Base-by-base conservation (phyloP, 2,888 invertebrate genomes). In the Electrophaes corylata region DNA sequence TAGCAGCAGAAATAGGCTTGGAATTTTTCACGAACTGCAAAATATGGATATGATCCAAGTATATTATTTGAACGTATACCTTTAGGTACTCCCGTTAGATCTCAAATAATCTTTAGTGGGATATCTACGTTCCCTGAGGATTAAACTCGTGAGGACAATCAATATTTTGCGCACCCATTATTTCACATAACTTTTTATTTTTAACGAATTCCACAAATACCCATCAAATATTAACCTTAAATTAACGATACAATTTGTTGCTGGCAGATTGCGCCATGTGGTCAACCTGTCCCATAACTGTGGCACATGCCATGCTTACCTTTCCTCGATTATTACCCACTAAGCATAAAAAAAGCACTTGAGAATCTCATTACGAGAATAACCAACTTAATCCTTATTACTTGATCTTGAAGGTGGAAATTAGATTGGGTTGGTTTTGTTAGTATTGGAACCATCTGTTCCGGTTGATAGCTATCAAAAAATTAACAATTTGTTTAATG, bases 401-500 rank as follows among this genome's bases (percentile, higher is more conserved):
- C 0, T 0, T 2, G 1, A 0, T 0, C 0, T 0, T 19, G 67
- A 79, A 48, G 66, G 72, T 67, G 59, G n/a, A 65, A 57, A 73
- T 60, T 81, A 0, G 26, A 3, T 14, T 45, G 50, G 11, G 26
- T 58, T 54, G 12, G 3, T 19, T 18, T 29, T 8, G 20, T 52
- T 48, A 61, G 71, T 62, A 70, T 73, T 72, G 62, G 62, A 66
- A 73, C 88, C 91, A 91, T 88, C 88, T 91, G 91, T 90, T 89
- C 83, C 86, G 83, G 86, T 86, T 81, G 91, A 91, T 90, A 81
- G 86, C 82, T 90, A 91, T 91, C 91, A 83, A 89, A 88, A 90
- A 91, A 91, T 91, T 91, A 91, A 91, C 90, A 91, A 91, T 91
- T 91, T 91, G 91, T 91, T 91, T 90, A 91, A 91, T 88, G 86